A percentile compares a stretch with the other conserved stretches of the same genome.
Evolutionary conservation across 2,888 invertebrate species (phyloP).

Genomic region (Zaprionus bogoriensis): DNA sequence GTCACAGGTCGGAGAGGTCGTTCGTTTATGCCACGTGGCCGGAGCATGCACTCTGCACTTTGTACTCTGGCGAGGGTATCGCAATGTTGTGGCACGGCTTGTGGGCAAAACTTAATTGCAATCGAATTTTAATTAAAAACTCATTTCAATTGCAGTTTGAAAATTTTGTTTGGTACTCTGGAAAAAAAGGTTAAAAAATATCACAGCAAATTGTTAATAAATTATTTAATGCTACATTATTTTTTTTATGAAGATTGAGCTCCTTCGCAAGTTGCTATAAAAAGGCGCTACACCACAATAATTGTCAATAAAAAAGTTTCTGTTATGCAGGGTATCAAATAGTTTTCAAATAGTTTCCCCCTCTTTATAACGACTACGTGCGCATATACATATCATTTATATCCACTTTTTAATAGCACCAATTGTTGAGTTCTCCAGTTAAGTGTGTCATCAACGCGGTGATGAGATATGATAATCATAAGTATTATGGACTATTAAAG

Average conservation of each 20-base stretch:
- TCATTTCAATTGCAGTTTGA: background rate
- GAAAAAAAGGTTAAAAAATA: too few species aligned
- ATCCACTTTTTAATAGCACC: background rate
- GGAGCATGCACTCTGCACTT: slow-evolving; percentile 19
- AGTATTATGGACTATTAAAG: too few species aligned
- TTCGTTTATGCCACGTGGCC: background rate
- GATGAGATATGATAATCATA: background rate
- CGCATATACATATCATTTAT: background rate
- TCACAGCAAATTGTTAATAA: too few species aligned
- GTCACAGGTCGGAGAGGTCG: slow-evolving; percentile 38
- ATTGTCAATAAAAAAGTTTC: background rate
- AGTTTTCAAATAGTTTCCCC: background rate
- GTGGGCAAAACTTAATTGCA: slow-evolving; percentile 12
- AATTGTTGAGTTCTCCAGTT: background rate
- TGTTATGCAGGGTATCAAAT: background rate
- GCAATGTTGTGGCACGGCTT: slow-evolving; percentile 21
- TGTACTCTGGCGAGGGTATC: slow-evolving; percentile 10
- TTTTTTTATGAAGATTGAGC: too few species aligned
- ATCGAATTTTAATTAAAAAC: slow-evolving; percentile 1
- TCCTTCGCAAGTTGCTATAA: too few species aligned
- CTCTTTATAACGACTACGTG: too few species aligned
- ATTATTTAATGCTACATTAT: too few species aligned
- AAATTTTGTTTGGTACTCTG: too few species aligned
- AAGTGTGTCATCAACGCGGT: background rate
- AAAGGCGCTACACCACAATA: background rate